A percentile compares a stretch with the other conserved stretches of the same genome.
Evolutionary conservation across 2,113 vertebrate species (phyloP).

Genomic region (Tachuris rubrigastra): DNA sequence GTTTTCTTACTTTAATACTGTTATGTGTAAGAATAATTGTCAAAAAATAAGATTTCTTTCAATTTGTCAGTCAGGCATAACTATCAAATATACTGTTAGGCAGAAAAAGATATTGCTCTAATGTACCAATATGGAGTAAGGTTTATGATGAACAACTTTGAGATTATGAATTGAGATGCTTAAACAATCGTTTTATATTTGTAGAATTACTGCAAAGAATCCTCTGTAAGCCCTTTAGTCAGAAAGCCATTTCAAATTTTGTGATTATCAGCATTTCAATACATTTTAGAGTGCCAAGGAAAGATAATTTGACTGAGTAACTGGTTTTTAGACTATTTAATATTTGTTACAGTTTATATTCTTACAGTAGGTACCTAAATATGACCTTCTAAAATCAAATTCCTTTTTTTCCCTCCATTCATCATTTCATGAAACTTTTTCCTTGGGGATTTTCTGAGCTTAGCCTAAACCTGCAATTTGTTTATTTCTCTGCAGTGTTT

Average conservation of each 20-base stretch:
- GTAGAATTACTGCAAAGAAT: neutral
- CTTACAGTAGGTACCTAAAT: neutral
- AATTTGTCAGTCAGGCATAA: neutral
- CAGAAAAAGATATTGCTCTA: neutral
- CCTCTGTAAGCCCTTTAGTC: neutral
- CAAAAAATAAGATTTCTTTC: neutral
- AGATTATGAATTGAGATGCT: neutral
- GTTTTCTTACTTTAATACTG: neutral
- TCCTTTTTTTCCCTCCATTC: neutral
- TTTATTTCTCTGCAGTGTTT: neutral
- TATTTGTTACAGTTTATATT: neutral
- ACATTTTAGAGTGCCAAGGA: neutral
- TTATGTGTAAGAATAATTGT: neutral
- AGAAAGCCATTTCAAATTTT: neutral
- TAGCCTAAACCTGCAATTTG: neutral
- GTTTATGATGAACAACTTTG: neutral
- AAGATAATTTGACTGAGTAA: neutral
- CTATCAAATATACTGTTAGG: neutral
- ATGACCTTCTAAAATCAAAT: neutral
- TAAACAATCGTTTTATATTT: neutral
- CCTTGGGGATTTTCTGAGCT: neutral
- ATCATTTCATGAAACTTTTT: neutral
- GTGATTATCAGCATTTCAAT: neutral
- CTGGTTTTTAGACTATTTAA: neutral
- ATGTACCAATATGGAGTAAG: neutral